A percentile compares a stretch with the other conserved stretches of the same genome.
Evolutionary conservation across 2,888 invertebrate species (phyloP).

Genomic region (Ormyrus labotus): DNA sequence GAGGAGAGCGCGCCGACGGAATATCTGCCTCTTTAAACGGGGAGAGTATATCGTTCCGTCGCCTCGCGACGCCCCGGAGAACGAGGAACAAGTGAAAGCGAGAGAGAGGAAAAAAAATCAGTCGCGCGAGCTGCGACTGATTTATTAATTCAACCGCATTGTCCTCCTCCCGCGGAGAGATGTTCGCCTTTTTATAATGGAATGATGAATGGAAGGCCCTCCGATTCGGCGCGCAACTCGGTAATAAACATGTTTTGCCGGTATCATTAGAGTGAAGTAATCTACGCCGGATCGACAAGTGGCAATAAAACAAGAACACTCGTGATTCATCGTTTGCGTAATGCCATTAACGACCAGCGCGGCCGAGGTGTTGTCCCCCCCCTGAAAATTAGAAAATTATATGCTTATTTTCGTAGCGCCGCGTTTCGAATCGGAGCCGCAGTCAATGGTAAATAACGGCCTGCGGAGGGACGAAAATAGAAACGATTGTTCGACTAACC

Average conservation of each 20-base stretch:
- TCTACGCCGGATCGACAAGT: not conserved
- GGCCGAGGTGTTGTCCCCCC: not conserved
- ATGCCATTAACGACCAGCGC: not conserved
- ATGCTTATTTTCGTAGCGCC: not conserved
- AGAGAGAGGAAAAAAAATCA: not conserved
- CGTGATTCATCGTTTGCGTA: conserved; percentile 5
- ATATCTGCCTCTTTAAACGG: no score
- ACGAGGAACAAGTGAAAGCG: not conserved
- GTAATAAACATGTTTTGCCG: no score
- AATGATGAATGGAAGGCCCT: not conserved
- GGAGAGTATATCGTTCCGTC: no score
- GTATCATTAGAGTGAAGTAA: no score
- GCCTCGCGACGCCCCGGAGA: no score
- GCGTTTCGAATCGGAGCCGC: not conserved
- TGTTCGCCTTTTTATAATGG: not conserved
- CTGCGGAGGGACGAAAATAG: not conserved
- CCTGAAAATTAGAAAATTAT: not conserved
- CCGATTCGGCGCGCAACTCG: not conserved
- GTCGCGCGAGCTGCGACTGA: not conserved
- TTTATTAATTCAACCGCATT: not conserved
- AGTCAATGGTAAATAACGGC: not conserved
- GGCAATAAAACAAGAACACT: not conserved
- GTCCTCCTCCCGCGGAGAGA: not conserved
- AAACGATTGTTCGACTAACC: not conserved
- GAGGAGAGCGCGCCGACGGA: not conserved